Conservation (phyloP, 23 tunicate species). For the Phallusia fumigata region DNA sequence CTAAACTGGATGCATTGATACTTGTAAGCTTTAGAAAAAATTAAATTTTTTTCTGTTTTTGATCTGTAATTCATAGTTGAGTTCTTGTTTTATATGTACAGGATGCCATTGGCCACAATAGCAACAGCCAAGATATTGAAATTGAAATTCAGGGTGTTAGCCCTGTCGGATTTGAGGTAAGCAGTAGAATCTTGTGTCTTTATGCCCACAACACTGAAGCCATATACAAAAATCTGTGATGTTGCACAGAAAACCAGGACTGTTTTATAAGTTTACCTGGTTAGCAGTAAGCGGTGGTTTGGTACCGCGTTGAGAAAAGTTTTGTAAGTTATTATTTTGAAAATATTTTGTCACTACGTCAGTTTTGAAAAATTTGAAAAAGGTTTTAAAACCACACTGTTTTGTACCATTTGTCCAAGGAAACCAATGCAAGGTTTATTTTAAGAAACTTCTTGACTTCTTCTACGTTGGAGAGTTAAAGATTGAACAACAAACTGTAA, state of each 20-base stretch:
- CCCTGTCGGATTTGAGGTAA: constrained; percentile 86
- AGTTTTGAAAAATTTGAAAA: too few species aligned
- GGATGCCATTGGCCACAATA: constrained; percentile 74
- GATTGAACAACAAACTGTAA: constrained; percentile 65
- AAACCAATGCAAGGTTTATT: not conserved
- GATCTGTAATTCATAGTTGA: not conserved
- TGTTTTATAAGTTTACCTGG: too few species aligned
- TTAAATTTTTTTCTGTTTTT: not conserved
- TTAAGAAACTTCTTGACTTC: constrained; percentile 72
- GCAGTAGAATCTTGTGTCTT: not conserved
- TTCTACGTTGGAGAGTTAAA: constrained; percentile 78
- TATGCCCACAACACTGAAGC: not conserved
- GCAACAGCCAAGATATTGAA: constrained; percentile 70
- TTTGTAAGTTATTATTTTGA: too few species aligned
- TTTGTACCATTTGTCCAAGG: too few species aligned
- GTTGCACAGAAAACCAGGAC: too few species aligned
- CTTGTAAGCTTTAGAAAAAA: constrained; percentile 25
- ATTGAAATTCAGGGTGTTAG: constrained; percentile 87
- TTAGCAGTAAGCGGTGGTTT: too few species aligned
- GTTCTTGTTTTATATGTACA: not conserved
- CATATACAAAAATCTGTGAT: not conserved
- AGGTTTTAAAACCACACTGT: too few species aligned
- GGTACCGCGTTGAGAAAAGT: too few species aligned
- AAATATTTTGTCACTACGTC: too few species aligned
- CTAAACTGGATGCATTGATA: constrained; percentile 70